Evolutionary conservation across 2,797 vertebrate species (phyloP).

Genomic region (Notoglanidium macrostoma): DNA sequence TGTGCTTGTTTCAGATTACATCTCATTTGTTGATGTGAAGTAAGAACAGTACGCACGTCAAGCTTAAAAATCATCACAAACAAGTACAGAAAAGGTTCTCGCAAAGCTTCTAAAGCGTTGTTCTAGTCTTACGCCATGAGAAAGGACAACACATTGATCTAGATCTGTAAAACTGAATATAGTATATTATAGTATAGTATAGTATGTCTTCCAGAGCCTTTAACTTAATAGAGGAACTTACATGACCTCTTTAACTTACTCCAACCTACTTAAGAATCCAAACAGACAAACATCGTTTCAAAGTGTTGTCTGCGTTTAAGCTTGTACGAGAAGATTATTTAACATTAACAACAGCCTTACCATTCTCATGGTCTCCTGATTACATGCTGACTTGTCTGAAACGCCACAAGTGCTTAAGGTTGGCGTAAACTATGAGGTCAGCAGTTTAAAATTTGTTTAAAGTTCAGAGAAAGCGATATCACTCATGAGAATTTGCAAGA

Average conservation of each 20-base stretch:
- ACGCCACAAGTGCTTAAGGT: no score
- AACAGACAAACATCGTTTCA: slow-evolving; percentile 17
- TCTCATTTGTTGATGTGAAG: slow-evolving; percentile 35
- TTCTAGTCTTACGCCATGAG: background rate
- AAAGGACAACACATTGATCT: background rate
- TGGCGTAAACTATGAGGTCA: background rate
- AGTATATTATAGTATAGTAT: slow-evolving; percentile 13
- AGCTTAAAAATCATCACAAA: background rate
- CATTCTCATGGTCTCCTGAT: background rate
- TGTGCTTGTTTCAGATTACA: slow-evolving; percentile 10
- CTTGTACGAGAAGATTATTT: background rate
- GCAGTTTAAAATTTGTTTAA: background rate
- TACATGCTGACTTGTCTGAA: background rate
- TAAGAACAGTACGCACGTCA: background rate
- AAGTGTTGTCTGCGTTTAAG: slow-evolving; percentile 2
- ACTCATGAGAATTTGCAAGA: background rate
- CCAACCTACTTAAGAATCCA: slow-evolving; percentile 12
- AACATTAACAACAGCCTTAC: background rate
- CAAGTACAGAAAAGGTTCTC: background rate
- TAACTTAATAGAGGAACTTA: slow-evolving; percentile 53
- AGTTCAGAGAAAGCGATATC: background rate
- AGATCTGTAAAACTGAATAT: slow-evolving; percentile 26
- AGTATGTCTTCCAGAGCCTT: slow-evolving; percentile 50
- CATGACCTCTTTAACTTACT: slow-evolving; percentile 55
- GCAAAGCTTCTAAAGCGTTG: background rate